Percentiles rank a stretch among this genome's conserved stretches.
Evolutionary conservation across 1,140 invertebrate species (phyloP).

Genomic region (Brachionus rubens): DNA sequence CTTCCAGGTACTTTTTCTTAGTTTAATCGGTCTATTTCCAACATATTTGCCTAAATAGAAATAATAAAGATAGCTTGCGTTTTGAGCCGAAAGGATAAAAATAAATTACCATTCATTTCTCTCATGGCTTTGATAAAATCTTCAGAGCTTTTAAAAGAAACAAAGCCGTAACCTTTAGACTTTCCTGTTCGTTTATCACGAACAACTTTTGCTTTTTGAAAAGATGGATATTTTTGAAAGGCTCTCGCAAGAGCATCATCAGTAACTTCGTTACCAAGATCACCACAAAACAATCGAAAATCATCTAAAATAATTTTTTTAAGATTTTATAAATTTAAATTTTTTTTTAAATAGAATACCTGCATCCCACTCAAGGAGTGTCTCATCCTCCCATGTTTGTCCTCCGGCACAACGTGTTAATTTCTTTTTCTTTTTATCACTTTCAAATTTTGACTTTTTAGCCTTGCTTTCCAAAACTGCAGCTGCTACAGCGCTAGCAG

Average conservation of each 20-base stretch:
- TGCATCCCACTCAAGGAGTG: conserved; percentile 84
- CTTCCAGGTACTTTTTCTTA: conserved; percentile 92
- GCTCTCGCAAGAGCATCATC: conserved; percentile 89
- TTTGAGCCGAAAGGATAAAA: neutral
- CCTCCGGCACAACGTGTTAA: conserved; percentile 84
- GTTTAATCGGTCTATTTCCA: conserved; percentile 93
- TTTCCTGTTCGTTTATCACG: conserved; percentile 95
- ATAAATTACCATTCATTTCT: conserved; percentile 76
- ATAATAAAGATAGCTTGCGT: neutral
- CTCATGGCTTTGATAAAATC: conserved; percentile 98
- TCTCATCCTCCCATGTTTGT: conserved; percentile 86
- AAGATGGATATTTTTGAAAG: conserved; percentile 91
- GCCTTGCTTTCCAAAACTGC: neutral
- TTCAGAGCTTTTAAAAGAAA: conserved; percentile 93
- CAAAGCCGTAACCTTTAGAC: conserved; percentile 97
- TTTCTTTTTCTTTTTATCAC: conserved; percentile 67
- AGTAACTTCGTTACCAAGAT: conserved; percentile 97
- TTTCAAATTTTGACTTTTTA: conserved; percentile 50
- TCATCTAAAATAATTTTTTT: conserved; percentile 69
- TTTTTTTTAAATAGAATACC: conserved; percentile 60
- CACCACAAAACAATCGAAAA: conserved; percentile 96
- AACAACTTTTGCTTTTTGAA: conserved; percentile 88
- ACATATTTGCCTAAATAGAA: conserved; percentile 71
- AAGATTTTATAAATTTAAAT: conserved; percentile 17
- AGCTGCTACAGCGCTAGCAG: neutral